Evolutionary conservation across 2,797 vertebrate genomes (phyloP), one percentile per base, ranked within the genome.

Genomic region (Picus viridis): DNA sequence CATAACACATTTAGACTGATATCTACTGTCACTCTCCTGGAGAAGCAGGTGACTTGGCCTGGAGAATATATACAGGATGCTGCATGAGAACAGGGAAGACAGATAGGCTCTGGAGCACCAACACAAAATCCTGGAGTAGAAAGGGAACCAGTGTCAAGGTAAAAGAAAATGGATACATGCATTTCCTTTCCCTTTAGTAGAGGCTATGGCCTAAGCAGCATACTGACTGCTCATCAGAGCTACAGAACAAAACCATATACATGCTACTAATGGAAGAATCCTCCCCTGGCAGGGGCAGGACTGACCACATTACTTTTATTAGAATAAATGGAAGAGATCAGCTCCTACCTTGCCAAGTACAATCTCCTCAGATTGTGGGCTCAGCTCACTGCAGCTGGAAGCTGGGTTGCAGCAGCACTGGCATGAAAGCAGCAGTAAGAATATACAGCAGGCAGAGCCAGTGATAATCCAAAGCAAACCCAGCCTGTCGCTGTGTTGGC

Each of bases 301-400:
- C 69, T 2, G 16, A 36, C 7, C 65, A 22, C 75, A 8, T 12
- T 24, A 27, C 68, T 62, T 80, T 36, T 2, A 68, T 58, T 51
- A 47, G 27, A 71, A 69, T 26, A 68, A 71, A 71, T 3, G 19
- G 34, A 91, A 58, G 54, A 27, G 22, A 74, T 56, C 71, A 18
- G 32, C 58, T 90, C 95, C 86, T 95, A 96, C 96, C 94, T 96
- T 82, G 72, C 14, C 65, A 74, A 71, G 45, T 2, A 73, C 7
- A 62, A 22, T 27, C 64, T 64, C 45, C 57, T 22, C 83, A 24
- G 83, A 53, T 10, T 0, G 2, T 1, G 34, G 86, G 75, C 74
- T 91, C 53, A 16, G 77, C 54, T 92, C 64, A 14, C 49, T 10
- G 45, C 86, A 90, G 88, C 86, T 69, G 75, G 54, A 75, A 74